Evolutionary conservation across 92 coral and sea anemone genomes (phyloP).

Genomic region (Scolanthus callimorphus): DNA sequence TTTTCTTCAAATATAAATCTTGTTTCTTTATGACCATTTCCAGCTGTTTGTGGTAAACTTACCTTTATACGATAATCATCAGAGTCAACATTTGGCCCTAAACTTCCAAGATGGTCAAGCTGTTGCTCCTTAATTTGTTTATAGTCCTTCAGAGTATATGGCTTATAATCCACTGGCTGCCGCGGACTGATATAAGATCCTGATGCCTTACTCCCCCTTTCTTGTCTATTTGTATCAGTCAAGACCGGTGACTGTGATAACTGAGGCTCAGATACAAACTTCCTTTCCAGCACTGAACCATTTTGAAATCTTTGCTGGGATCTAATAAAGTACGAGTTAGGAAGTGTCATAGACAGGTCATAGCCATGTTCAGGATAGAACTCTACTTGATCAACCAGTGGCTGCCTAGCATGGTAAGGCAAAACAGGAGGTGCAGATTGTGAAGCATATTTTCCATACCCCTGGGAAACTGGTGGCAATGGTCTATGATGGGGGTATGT

Average conservation of each 20-base stretch:
- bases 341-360: conserved; percentile 23
- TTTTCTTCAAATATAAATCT: too few relatives aligned
- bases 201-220: conserved; percentile 10
- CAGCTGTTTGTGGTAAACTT: too few relatives aligned
- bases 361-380: conserved; percentile 31
- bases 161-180: conserved; percentile 52
- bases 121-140: conserved; percentile 38
- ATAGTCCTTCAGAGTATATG: conserved; percentile 73
- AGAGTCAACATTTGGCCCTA: conserved; percentile 73
- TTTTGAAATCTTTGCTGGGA: conserved; percentile 19
- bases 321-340: conserved; percentile 26
- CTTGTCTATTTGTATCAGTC: conserved; percentile 6
- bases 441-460: conserved; percentile 10
- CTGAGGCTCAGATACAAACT: conserved; percentile 57
- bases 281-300: conserved; percentile 33
- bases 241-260: conserved; percentile 21
- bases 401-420: conserved; percentile 22
- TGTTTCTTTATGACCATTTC: too few relatives aligned
- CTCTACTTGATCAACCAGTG: conserved; percentile 35
- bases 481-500: conserved; percentile 4
- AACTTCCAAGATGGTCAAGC: conserved; percentile 41
- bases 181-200: conserved; percentile 19
- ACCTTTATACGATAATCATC: conserved; percentile 74
- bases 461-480: conserved; percentile 1
- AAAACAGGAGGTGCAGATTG: conserved; percentile 73